Base-by-base conservation (phyloP, 2,113 vertebrate genomes). In the Ammospiza nelsoni region DNA sequence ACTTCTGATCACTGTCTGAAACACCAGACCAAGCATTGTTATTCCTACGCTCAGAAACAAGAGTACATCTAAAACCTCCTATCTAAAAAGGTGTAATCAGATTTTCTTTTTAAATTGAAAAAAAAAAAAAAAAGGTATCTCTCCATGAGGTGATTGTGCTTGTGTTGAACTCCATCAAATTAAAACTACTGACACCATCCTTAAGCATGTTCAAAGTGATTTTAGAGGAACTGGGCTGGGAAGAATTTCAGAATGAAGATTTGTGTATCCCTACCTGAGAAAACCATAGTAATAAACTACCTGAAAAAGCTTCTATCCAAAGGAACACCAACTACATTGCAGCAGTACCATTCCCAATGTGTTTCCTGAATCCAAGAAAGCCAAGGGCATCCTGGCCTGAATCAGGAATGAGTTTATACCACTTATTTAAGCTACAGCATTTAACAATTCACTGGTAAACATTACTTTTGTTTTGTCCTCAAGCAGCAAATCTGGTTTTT, bases 51-150 rank as follows among this genome's bases (percentile, higher is more conserved):
- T 49, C 46, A 41, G 46, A 55, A 80, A 18, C 19, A 88, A 72
- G 7, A 1, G 1, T 41, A 12, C 3, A 16, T n/a, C 3, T 68
- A 33, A 72, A 82, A 39, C 9, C 5, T 54, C 9, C 0, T 22
- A 15, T 15, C 51, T 63, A 15, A 19, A 69, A 87, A 76, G 28
- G 6, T 22, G 6, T 13, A 65, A 33, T 24, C 7, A 44, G 23
- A 66, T 68, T 46, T 37, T 37, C 35, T 9, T 31, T 21, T 41
- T 41, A 14, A 41, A 41, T 41, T 12, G 35, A 39, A 41, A 14
- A 14, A 41, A 41, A 41, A 41, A 41, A 41, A 14, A 41, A 41
- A 41, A 41, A 6, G 6, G 11, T 35, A 48, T 33, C 28, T 41
- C 5, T 69, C 6, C 11, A 10, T 52, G 3, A 82, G 55, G 17